A percentile compares a stretch with the other conserved stretches of the same genome.
Evolutionary conservation across 2,113 vertebrate species (phyloP).

Genomic region (Thamnophis sirtalis): DNA sequence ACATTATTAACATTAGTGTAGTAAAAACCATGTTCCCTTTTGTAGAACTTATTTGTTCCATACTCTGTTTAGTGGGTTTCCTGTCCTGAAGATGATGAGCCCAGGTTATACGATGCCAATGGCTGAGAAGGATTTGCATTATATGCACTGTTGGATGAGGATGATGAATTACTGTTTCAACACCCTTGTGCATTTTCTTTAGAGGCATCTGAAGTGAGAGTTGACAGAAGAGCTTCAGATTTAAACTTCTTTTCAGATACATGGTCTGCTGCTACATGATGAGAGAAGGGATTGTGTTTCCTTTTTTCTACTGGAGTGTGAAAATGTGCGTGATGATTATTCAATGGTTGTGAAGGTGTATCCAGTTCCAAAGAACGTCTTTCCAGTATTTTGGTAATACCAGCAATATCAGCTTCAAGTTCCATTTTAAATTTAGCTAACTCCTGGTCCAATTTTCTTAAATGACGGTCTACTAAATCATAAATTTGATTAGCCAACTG

Average conservation of each 20-base stretch:
- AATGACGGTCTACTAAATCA: too few relatives aligned
- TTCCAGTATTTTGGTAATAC: too few relatives aligned
- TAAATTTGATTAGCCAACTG: not conserved
- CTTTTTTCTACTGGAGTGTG: constrained; percentile 91
- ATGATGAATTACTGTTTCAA: constrained; percentile 86
- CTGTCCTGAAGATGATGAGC: constrained; percentile 78
- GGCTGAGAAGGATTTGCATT: constrained; percentile 90
- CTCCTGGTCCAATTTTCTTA: too few relatives aligned
- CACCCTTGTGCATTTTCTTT: constrained; percentile 96
- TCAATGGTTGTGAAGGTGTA: constrained; percentile 94
- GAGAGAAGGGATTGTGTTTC: constrained; percentile 87
- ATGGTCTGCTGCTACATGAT: constrained; percentile 92
- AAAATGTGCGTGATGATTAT: constrained; percentile 95
- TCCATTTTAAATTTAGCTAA: too few relatives aligned
- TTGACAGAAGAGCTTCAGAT: constrained; percentile 97
- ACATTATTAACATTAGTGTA: not conserved
- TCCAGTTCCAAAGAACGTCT: constrained; percentile 90
- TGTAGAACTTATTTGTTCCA: not conserved
- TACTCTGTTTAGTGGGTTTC: not conserved
- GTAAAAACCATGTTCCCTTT: not conserved
- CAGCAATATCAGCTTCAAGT: too few relatives aligned
- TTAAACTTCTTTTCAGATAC: constrained; percentile 98
- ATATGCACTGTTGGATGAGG: constrained; percentile 88
- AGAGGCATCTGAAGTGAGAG: constrained; percentile 91
- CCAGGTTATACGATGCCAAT: constrained; percentile 89